phyloP scores from a whole-genome alignment of 2,888 invertebrate species.

The Drosophila pseudotalamancana region DNA sequence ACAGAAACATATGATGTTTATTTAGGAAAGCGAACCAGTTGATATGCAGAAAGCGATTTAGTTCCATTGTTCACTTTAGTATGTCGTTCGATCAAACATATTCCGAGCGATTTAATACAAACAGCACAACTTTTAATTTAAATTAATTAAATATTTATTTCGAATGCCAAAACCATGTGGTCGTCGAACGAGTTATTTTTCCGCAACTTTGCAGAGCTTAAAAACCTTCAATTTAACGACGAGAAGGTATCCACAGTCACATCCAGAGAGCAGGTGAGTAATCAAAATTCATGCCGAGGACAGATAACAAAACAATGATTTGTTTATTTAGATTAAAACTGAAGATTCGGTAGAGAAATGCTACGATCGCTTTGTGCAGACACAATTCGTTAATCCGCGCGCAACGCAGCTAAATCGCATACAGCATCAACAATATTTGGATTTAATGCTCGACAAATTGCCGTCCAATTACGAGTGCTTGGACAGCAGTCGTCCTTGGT shows the following conservation, averaged over 20 bases:
- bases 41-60: no score
- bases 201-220: conserved; percentile 78
- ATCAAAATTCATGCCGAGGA: conserved; percentile 1
- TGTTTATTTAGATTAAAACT: conserved; percentile 85
- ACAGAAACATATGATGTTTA: conserved; percentile 21
- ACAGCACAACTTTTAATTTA: conserved; percentile 16
- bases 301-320: background rate
- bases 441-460: conserved; percentile 88
- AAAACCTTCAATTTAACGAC: conserved; percentile 86
- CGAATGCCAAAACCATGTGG: conserved; percentile 50
- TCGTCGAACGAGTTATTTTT: conserved; percentile 64
- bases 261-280: conserved; percentile 87
- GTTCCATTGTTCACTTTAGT: conserved; percentile 2
- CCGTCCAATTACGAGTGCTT: conserved; percentile 91
- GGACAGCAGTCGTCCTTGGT: conserved; percentile 98
- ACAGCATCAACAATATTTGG: conserved; percentile 88
- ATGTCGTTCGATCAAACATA: conserved; percentile 15
- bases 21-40: conserved; percentile 9
- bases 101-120: conserved; percentile 3
- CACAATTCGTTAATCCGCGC: conserved; percentile 85
- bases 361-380: conserved; percentile 85
- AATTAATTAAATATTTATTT: conserved; percentile 29
- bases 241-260: conserved; percentile 87
- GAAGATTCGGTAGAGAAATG: conserved; percentile 86
- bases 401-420: conserved; percentile 87